Base-by-base conservation (phyloP, 1,140 invertebrate genomes). In the Hormaphis cornu region DNA sequence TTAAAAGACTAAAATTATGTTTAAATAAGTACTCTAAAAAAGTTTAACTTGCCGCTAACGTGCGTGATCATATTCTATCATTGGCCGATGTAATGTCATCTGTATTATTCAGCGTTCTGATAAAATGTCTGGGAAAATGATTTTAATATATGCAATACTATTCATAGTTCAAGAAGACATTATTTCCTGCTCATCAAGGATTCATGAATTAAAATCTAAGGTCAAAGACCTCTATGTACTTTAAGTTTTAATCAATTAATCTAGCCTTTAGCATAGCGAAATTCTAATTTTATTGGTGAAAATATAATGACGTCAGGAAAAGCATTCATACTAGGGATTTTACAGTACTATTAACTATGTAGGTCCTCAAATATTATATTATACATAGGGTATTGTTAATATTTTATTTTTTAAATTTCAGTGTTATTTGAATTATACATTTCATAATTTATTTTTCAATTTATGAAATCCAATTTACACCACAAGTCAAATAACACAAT, bases 141-240 rank as follows among this genome's bases (percentile, higher is more conserved):
- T 30, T 66, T 50, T 66, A 66, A 66, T 66, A 22, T 66, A 66
- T 66, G 28, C 61, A 66, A 66, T 22, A 33, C 61, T 66, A 66
- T 66, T 66, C 61, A 66, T 35, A 26, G 42, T 66, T 66, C 42
- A 66, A 48, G 26, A 66, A 66, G 58, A 63, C 58, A 66, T 46
- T 66, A 66, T 46, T 66, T 66, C 61, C 61, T 66, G 61, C 28
- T 66, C 42, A 66, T 48, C 28, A 66, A 63, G 12, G 35, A 33
- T 66, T 66, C 42, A 66, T 66, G 28, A 63, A 58, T 58, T 58
- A 40, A 22, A 58, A 40, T 40, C 14, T 58, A 40, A 58, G 54
- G 54, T 58, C 54, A 58, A 58, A 40, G 20, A 58, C 54, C 33
- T 40, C 18, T 16, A 24, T 7, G 12, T n/a, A 33, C n/a, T n/a